These are phyloP conservation scores for Ptilonorhynchus violaceus DNA, from an alignment of 2,113 vertebrate species.

Conservation along the genomic window DNA sequence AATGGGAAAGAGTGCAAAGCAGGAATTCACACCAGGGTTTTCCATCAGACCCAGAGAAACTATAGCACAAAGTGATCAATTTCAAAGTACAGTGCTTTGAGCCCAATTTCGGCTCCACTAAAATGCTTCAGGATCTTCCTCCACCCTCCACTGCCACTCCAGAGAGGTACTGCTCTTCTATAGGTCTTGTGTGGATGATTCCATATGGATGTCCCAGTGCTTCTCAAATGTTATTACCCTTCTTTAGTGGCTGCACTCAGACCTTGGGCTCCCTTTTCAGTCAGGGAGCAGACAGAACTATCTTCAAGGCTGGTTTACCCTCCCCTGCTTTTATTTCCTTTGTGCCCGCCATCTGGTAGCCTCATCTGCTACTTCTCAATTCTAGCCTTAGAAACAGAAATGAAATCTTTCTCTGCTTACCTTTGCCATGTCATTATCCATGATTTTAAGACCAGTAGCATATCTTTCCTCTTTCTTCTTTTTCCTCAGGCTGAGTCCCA, in stretches of 20 bases:
- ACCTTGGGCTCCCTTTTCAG: neutral
- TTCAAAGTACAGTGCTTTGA: neutral
- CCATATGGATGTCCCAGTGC: neutral
- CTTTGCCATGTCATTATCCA: neutral
- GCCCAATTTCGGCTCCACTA: neutral
- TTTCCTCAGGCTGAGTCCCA: neutral
- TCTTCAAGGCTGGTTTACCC: neutral
- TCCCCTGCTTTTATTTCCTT: neutral
- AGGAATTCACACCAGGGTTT: neutral
- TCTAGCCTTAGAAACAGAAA: neutral
- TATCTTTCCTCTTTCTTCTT: neutral
- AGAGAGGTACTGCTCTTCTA: neutral
- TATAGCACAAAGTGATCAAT: neutral
- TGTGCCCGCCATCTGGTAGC: neutral
- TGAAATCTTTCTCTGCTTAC: neutral
- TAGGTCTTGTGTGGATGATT: neutral
- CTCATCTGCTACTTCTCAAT: neutral
- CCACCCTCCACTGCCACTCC: neutral
- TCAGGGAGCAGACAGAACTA: neutral
- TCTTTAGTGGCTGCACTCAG: neutral
- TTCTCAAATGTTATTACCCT: neutral
- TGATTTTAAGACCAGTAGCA: neutral
- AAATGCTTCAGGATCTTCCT: neutral
- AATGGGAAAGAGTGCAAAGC: fast-evolving
- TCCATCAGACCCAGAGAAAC: neutral